Percentiles rank a stretch among this genome's conserved stretches.
Conservation (phyloP, 53 echinoderm and acorn worm species). For the Luidia sarsii region DNA sequence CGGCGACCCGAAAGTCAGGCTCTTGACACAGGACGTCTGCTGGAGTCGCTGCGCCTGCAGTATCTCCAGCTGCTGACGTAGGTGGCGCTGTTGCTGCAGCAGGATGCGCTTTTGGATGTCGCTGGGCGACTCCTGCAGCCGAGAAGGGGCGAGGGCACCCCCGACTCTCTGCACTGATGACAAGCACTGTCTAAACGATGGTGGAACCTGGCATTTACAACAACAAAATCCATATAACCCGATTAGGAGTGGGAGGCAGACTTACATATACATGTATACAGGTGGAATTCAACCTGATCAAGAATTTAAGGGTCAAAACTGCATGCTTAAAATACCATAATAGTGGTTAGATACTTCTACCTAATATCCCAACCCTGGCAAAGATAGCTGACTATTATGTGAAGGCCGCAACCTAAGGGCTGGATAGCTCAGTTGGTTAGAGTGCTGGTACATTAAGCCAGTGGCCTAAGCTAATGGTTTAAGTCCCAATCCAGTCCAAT, state of each 20-base stretch:
- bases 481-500: too few relatives aligned
- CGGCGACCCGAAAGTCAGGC: not conserved
- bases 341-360: too few relatives aligned
- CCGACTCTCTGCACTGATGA: not conserved
- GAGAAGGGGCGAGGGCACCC: not conserved
- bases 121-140: constrained; percentile 8
- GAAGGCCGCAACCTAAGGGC: too few relatives aligned
- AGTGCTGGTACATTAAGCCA: too few relatives aligned
- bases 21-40: not conserved
- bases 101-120: constrained; percentile 41
- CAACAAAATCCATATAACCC: not conserved
- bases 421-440: too few relatives aligned
- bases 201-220: constrained; percentile 7
- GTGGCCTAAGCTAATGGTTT: too few relatives aligned
- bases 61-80: constrained; percentile 43
- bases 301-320: too few relatives aligned
- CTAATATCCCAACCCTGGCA: too few relatives aligned
- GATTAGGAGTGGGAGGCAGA: not conserved
- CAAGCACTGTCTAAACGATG: constrained; percentile 6
- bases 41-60: constrained; percentile 33
- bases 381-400: too few relatives aligned
- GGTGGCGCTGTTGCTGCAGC: constrained; percentile 41
- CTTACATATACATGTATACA: not conserved
- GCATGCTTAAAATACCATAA: too few relatives aligned
- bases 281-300: too few relatives aligned